Percentiles rank a stretch among this genome's conserved stretches.
Conservation (phyloP, 1,140 invertebrate genomes). For the Heliconius hermathena region DNA sequence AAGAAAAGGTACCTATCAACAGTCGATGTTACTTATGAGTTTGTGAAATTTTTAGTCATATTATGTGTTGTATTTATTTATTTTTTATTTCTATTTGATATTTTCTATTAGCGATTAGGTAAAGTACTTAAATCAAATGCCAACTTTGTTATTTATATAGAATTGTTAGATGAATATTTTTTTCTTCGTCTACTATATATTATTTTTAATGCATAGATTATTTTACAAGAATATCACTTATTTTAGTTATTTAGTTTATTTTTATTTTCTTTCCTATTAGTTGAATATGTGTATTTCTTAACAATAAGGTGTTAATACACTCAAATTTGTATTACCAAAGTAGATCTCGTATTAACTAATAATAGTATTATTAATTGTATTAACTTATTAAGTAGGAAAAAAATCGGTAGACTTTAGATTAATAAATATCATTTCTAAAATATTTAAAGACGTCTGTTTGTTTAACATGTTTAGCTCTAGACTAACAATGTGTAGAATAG, state of each 20-base stretch:
- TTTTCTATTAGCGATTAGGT: constrained; percentile 45
- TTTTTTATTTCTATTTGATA: constrained; percentile 58
- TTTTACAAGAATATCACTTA: constrained; percentile 56
- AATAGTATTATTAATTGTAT: constrained; percentile 79
- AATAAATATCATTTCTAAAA: constrained; percentile 80
- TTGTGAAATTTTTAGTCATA: constrained; percentile 63
- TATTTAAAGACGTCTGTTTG: constrained; percentile 79
- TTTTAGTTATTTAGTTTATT: constrained; percentile 55
- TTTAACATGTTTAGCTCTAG: constrained; percentile 81
- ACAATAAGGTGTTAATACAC: constrained; percentile 60
- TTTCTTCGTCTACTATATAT: background rate
- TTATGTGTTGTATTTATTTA: constrained; percentile 56
- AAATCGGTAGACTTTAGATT: constrained; percentile 71
- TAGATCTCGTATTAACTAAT: constrained; percentile 75
- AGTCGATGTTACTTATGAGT: constrained; percentile 74
- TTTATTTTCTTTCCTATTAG: constrained; percentile 37
- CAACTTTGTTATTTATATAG: constrained; percentile 34
- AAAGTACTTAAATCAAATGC: constrained; percentile 42
- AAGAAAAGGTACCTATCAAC: constrained; percentile 77
- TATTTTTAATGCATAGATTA: constrained; percentile 51
- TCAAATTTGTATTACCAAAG: constrained; percentile 62
- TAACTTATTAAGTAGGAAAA: constrained; percentile 71
- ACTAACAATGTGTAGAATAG: constrained; percentile 80
- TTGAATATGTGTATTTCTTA: constrained; percentile 51
- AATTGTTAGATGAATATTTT: constrained; percentile 20